Evolutionary conservation across 2,888 invertebrate genomes (phyloP).

Genomic region (Agriotes lineatus): DNA sequence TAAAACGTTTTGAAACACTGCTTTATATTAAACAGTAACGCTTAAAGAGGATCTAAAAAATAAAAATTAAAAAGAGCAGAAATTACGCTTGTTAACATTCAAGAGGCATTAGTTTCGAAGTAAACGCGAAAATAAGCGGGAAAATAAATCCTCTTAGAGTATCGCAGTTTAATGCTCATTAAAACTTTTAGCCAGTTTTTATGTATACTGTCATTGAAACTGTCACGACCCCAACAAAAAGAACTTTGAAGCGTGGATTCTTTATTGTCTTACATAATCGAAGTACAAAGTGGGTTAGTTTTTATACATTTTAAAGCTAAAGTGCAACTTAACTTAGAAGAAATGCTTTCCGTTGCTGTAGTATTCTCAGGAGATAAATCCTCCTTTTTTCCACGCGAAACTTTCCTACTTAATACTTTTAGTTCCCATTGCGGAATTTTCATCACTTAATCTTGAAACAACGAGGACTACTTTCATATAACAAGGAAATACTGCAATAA

Average conservation of each 20-base stretch:
- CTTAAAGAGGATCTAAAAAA: no score
- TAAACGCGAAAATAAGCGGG: neutral
- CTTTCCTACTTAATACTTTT: no score
- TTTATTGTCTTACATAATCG: neutral
- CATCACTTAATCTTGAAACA: no score
- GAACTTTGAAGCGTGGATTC: neutral
- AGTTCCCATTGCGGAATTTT: no score
- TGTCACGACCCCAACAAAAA: neutral
- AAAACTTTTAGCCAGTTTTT: conserved; percentile 8
- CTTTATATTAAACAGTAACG: no score
- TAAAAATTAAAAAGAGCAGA: no score
- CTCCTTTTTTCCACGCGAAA: neutral
- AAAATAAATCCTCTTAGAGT: conserved; percentile 16
- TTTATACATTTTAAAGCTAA: neutral
- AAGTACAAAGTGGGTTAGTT: neutral
- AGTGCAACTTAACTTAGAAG: no score
- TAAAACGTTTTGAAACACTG: no score
- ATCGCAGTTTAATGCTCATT: conserved; percentile 6
- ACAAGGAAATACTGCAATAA: no score
- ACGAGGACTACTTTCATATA: no score
- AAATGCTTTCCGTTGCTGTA: neutral
- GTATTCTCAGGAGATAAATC: neutral
- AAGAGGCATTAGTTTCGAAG: no score
- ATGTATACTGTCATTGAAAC: neutral
- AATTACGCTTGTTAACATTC: no score